Evolutionary conservation across 2,797 vertebrate genomes (phyloP), one percentile per base, ranked within the genome.

Genomic region (Argya squamiceps): DNA sequence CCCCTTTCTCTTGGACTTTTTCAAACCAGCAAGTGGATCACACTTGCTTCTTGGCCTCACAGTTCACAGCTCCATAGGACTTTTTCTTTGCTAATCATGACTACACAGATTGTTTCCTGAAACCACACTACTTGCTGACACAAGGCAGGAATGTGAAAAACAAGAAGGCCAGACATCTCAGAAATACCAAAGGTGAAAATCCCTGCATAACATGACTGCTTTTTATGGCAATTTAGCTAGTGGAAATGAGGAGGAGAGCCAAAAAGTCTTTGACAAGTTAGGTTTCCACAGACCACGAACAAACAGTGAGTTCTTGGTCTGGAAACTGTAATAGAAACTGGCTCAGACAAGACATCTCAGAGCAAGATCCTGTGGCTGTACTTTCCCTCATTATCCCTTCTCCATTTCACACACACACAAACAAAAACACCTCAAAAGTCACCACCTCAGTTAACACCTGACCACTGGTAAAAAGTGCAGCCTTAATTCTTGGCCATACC

Each of bases 171-270:
- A 65, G 52, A 67, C 34, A 15, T 80, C 44, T 80, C 79, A 59
- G 47, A 93, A 94, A 83, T 63, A 34, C 52, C 71, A 55, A 76
- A 85, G 68, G 67, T 88, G 82, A 84, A 93, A 95, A 92, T 87
- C 49, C 70, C 60, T 79, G 50, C 59, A 16, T 79, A 84, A 73
- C 34, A 20, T 32, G 49, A 19, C 46, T 82, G 52, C 46, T 87
- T 89, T 81, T 79, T 75, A 59, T 43, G 39, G 59, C 62, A 79
- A 55, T 91, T 91, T 86, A 87, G 55, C n/a, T 62, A 81, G 64
- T 79, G 81, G 78, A 93, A 95, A 91, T 62, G 49, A 78, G 13
- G 6, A 79, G 21, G 11, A 90, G 36, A 93, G 70, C 69, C 85
- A 93, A 71, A 91, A 94, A 75, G 8, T 16, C 83, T 91, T 73